Conservation (phyloP, 2,113 vertebrate genomes). For the Chaetura pelagica region DNA sequence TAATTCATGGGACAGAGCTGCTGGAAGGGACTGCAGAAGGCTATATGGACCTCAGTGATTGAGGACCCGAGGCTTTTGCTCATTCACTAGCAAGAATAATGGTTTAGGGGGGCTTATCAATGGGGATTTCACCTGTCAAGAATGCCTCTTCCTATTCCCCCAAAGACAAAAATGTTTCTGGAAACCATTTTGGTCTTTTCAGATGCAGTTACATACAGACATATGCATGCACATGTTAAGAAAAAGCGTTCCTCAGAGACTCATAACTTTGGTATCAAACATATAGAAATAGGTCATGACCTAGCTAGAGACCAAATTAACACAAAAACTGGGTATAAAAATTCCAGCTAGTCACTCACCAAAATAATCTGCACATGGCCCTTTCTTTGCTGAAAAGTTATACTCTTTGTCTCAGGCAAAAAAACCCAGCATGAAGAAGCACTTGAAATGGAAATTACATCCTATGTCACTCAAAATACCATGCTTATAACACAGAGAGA, state of each 20-base stretch:
- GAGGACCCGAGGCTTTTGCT: background rate
- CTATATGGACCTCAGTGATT: background rate
- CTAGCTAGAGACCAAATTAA: background rate
- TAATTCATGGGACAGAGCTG: background rate
- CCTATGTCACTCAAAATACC: fast-evolving
- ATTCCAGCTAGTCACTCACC: background rate
- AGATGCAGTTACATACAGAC: background rate
- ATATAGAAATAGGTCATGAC: background rate
- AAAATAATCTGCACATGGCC: background rate
- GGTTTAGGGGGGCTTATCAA: background rate
- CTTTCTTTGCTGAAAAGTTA: background rate
- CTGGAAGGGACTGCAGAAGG: background rate
- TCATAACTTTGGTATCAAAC: background rate
- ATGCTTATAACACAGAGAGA: background rate
- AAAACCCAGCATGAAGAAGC: background rate
- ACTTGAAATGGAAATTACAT: background rate
- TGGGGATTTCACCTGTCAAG: background rate
- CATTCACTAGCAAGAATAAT: background rate
- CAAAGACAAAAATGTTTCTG: background rate
- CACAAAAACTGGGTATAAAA: background rate
- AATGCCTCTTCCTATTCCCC: background rate
- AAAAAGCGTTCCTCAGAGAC: background rate
- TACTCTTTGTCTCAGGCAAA: background rate
- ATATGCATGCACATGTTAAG: background rate
- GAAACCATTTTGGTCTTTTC: background rate